Evolutionary conservation across 2,888 invertebrate genomes (phyloP).

Genomic region (Sinodicranocentrus sp.): DNA sequence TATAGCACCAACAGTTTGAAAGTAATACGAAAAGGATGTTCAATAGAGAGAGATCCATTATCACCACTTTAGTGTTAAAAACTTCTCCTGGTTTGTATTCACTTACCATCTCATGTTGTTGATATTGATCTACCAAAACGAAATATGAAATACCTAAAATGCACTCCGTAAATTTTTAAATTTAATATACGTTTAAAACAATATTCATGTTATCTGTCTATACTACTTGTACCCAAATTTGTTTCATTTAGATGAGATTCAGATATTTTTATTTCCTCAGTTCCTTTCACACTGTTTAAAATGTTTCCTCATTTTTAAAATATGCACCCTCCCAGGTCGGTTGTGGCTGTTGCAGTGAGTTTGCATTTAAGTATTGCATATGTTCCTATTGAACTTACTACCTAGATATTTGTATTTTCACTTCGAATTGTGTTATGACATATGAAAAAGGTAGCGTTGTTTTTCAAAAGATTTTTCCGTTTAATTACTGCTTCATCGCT

Average conservation of each 20-base stretch:
- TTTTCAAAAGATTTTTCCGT: constrained; percentile 52
- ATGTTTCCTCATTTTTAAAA: not conserved
- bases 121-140: too few species aligned
- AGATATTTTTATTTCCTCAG: not conserved
- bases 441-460: not conserved
- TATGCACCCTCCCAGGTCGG: not conserved
- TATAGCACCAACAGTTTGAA: too few species aligned
- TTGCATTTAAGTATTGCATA: too few species aligned
- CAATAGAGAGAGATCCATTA: too few species aligned
- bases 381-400: not conserved
- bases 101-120: not conserved
- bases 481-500: constrained; percentile 54
- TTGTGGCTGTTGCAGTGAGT: not conserved
- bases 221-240: not conserved
- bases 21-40: too few species aligned
- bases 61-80: not conserved
- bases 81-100: not conserved
- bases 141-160: not conserved
- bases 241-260: constrained; percentile 2
- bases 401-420: constrained; percentile 8
- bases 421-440: constrained; percentile 52
- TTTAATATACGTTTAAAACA: not conserved
- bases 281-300: not conserved
- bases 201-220: not conserved
- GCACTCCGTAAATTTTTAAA: not conserved